These are phyloP conservation scores for Sinocyclocheilus anshuiensis DNA, from an alignment of 2,113 vertebrate species.

Conservation along the genomic window DNA sequence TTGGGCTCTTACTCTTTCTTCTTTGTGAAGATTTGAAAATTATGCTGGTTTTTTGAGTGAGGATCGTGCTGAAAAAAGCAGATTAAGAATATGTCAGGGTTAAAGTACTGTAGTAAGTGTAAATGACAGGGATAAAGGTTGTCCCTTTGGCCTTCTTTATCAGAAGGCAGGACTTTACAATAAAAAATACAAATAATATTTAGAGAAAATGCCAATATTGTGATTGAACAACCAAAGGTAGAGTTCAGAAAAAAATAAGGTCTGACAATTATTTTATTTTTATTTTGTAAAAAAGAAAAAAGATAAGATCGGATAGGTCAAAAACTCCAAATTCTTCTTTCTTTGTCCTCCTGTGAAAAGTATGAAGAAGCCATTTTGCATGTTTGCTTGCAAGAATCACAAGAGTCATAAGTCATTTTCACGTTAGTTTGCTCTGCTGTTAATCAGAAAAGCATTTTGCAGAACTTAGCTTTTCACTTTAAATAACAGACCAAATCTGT, in stretches of 20 bases:
- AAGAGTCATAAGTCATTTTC: constrained; percentile 51
- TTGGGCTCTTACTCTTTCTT: constrained; percentile 46
- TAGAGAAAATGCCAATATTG: constrained; percentile 62
- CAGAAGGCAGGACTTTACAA: constrained; percentile 62
- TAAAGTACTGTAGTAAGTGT: background rate
- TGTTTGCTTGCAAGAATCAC: constrained; percentile 71
- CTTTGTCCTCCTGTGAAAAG: constrained; percentile 67
- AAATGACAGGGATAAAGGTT: constrained; percentile 13
- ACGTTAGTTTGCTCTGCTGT: constrained; percentile 16
- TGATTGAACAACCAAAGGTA: constrained; percentile 72
- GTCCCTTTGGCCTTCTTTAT: constrained; percentile 15
- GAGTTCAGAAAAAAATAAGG: constrained; percentile 67
- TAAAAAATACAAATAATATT: constrained; percentile 65
- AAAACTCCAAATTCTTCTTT: constrained; percentile 54
- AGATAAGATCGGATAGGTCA: constrained; percentile 40
- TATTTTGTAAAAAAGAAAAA: constrained; percentile 61
- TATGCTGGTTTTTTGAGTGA: constrained; percentile 41
- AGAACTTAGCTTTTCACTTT: constrained; percentile 72
- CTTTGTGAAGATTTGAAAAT: constrained; percentile 51
- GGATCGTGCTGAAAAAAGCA: constrained; percentile 78
- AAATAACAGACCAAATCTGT: constrained; percentile 69
- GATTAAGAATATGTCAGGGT: constrained; percentile 77
- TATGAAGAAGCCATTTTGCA: constrained; percentile 75
- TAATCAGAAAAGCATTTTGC: constrained; percentile 54
- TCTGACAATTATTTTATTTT: constrained; percentile 68